Conservation (phyloP, 2,888 invertebrate genomes). For the Pollenia amentaria region DNA sequence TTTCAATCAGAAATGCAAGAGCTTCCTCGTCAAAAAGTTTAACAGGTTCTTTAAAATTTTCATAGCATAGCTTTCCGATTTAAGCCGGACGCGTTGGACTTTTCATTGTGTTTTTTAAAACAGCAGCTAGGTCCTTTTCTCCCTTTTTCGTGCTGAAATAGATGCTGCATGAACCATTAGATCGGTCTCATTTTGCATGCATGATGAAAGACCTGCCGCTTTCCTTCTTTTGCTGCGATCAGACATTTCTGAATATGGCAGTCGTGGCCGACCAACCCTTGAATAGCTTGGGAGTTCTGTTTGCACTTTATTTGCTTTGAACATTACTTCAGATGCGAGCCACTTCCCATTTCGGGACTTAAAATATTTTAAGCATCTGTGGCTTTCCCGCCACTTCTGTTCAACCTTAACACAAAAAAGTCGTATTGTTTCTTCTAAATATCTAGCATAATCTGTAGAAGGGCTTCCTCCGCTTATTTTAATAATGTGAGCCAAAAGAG, state of each 20-base stretch:
- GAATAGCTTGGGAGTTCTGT: conserved; percentile 5
- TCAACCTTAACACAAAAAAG: too few species aligned
- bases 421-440: too few species aligned
- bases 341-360: conserved; percentile 11
- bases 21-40: not conserved
- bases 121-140: not conserved
- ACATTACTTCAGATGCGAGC: conserved; percentile 12
- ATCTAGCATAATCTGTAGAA: too few species aligned
- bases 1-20: conserved; percentile 17
- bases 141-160: not conserved
- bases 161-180: conserved; percentile 3
- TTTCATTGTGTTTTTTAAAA: conserved; percentile 28
- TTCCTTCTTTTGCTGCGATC: conserved; percentile 18
- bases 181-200: not conserved
- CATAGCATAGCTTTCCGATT: not conserved
- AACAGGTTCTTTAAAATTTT: not conserved
- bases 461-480: too few species aligned
- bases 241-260: conserved; percentile 16
- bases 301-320: conserved; percentile 20
- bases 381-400: too few species aligned
- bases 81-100: not conserved
- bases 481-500: too few species aligned
- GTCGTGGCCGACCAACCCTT: not conserved
- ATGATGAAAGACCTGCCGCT: conserved; percentile 19
- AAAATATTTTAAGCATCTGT: conserved; percentile 2